Evolutionary conservation across 2,113 vertebrate genomes (phyloP).

Genomic region (Triplophysa siluroides): DNA sequence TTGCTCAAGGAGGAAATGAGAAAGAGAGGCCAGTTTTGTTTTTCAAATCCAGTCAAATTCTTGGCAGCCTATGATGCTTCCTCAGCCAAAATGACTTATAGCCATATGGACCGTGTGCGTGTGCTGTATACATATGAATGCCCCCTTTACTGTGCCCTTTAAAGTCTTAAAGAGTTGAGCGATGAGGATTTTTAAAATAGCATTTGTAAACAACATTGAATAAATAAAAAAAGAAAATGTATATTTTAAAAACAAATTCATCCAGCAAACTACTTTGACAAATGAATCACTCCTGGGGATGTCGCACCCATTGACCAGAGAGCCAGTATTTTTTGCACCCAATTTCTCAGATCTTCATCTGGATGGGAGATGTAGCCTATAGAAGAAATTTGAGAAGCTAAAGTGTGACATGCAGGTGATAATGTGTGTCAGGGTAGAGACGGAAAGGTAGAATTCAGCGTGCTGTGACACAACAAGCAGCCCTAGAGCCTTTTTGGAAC

Average conservation of each 20-base stretch:
- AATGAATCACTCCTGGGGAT: too few species aligned
- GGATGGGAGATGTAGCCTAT: too few species aligned
- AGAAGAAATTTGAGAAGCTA: neutral
- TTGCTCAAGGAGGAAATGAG: neutral
- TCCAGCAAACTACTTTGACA: too few species aligned
- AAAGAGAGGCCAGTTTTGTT: constrained; percentile 11
- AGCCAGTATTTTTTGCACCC: too few species aligned
- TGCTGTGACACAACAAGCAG: too few species aligned
- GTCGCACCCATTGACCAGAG: too few species aligned
- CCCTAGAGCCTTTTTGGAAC: too few species aligned
- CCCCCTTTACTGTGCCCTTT: constrained; percentile 43
- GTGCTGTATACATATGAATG: constrained; percentile 25
- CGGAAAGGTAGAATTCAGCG: too few species aligned
- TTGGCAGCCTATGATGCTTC: constrained; percentile 18
- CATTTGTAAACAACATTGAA: too few species aligned
- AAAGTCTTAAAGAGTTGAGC: constrained; percentile 5
- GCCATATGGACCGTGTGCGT: constrained; percentile 37
- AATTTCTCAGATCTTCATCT: neutral
- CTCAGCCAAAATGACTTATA: constrained; percentile 34
- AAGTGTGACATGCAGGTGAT: constrained; percentile 8
- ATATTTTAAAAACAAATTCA: too few species aligned
- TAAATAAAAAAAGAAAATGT: too few species aligned
- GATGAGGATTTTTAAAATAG: too few species aligned
- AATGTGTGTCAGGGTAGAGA: neutral
- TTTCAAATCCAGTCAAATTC: constrained; percentile 35